Evolutionary conservation across 2,113 vertebrate genomes (phyloP).

Genomic region (Pelmatolapia mariae): DNA sequence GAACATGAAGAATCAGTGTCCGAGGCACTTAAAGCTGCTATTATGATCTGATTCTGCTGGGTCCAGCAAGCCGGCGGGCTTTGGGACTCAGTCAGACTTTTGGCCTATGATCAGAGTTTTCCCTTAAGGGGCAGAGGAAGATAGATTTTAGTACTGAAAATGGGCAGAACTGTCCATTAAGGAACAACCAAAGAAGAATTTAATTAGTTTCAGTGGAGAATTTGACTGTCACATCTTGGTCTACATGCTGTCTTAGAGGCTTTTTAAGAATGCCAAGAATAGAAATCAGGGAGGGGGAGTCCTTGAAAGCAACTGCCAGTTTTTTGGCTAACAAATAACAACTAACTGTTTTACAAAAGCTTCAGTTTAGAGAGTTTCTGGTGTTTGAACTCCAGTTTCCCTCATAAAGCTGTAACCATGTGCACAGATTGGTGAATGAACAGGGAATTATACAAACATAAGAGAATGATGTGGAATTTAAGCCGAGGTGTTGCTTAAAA

Average conservation of each 20-base stretch:
- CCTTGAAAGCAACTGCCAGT: background rate
- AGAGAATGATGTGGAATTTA: background rate
- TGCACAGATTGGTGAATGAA: background rate
- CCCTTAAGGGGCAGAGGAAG: background rate
- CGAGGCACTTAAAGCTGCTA: background rate
- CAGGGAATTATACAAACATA: background rate
- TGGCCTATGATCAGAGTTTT: background rate
- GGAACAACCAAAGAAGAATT: background rate
- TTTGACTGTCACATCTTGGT: background rate
- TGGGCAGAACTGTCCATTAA: background rate
- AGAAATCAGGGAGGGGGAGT: background rate
- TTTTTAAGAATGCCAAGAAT: background rate
- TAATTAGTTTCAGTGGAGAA: slow-evolving; percentile 15
- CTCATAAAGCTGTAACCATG: background rate
- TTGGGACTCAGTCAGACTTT: background rate
- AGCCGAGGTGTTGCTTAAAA: background rate
- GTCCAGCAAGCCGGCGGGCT: background rate
- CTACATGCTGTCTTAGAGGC: background rate
- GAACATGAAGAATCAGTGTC: background rate
- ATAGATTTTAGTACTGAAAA: background rate
- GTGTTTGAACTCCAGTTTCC: background rate
- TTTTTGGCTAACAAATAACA: background rate
- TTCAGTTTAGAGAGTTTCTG: background rate
- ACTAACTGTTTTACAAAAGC: background rate
- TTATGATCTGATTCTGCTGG: background rate